These are phyloP conservation scores for Batillaria attramentaria DNA, from an alignment of 1,140 invertebrate species.

Conservation along the genomic window DNA sequence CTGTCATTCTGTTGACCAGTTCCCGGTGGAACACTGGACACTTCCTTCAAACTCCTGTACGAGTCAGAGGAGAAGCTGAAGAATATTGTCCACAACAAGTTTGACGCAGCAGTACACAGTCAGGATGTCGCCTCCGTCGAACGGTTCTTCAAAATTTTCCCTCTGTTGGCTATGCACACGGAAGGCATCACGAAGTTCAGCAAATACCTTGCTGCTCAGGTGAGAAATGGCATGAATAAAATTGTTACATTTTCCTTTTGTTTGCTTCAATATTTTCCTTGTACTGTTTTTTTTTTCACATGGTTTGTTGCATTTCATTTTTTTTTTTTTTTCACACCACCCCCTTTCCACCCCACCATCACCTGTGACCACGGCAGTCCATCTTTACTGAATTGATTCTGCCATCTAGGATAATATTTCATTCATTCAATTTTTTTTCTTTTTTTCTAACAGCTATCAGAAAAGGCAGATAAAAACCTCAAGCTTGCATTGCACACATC, in stretches of 20 bases:
- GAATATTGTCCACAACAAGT: conserved; percentile 83
- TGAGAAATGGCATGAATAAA: too few species aligned
- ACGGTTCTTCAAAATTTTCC: conserved; percentile 98
- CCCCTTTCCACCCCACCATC: too few species aligned
- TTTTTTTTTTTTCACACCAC: neutral
- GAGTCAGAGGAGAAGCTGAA: conserved; percentile 86
- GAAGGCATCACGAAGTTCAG: conserved; percentile 94
- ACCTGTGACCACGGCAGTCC: too few species aligned
- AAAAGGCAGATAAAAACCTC: conserved; percentile 83
- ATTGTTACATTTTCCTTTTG: neutral
- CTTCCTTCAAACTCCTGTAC: conserved; percentile 85
- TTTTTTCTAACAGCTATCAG: conserved; percentile 74
- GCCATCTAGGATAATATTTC: neutral
- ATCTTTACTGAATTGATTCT: neutral
- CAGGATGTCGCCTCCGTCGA: conserved; percentile 93
- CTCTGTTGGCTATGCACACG: conserved; percentile 91
- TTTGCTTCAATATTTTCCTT: neutral
- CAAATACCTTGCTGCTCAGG: conserved; percentile 85
- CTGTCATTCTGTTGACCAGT: conserved; percentile 48
- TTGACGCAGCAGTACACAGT: conserved; percentile 91
- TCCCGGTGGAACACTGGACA: conserved; percentile 81
- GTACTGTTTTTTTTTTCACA: neutral
- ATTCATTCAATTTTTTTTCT: conserved; percentile 10
- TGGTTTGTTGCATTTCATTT: neutral
- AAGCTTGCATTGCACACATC: conserved; percentile 67